Percentiles rank a stretch among this genome's conserved stretches.
Evolutionary conservation across 2,113 vertebrate species (phyloP).

Genomic region (Thermophis baileyi): DNA sequence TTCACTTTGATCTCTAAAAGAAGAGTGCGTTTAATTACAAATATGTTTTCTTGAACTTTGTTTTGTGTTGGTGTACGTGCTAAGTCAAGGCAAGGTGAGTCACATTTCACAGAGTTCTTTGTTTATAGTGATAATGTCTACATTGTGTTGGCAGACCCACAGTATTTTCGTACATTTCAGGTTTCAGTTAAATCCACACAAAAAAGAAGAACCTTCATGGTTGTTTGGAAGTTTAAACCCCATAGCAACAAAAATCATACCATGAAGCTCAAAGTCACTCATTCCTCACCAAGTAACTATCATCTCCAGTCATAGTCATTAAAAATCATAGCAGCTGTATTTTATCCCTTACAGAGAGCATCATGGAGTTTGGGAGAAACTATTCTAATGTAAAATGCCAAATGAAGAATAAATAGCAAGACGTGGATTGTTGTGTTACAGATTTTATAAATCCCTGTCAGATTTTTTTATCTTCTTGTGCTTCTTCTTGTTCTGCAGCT

Average conservation of each 20-base stretch:
- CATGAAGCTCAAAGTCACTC: not conserved
- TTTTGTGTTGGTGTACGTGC: not conserved
- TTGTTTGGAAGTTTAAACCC: not conserved
- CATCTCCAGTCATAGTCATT: not conserved
- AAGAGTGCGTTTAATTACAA: not conserved
- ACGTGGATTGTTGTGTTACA: not conserved
- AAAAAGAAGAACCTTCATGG: not conserved
- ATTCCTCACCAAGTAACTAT: not conserved
- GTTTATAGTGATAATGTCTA: not conserved
- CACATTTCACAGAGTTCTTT: not conserved
- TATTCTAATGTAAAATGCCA: not conserved
- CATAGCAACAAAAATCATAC: not conserved
- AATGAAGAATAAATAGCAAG: not conserved
- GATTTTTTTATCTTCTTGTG: not conserved
- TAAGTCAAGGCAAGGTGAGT: not conserved
- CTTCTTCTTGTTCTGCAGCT: not conserved
- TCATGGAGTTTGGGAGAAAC: not conserved
- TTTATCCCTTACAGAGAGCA: not conserved
- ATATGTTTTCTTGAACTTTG: not conserved
- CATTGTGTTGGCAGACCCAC: not conserved
- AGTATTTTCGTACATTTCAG: not conserved
- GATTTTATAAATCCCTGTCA: not conserved
- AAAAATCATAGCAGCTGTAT: not conserved
- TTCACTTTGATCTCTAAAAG: not conserved
- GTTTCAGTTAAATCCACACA: not conserved